A percentile compares a stretch with the other conserved stretches of the same genome.
Conservation (phyloP, 1,140 invertebrate genomes). For the Panagrolaimus sp. region DNA sequence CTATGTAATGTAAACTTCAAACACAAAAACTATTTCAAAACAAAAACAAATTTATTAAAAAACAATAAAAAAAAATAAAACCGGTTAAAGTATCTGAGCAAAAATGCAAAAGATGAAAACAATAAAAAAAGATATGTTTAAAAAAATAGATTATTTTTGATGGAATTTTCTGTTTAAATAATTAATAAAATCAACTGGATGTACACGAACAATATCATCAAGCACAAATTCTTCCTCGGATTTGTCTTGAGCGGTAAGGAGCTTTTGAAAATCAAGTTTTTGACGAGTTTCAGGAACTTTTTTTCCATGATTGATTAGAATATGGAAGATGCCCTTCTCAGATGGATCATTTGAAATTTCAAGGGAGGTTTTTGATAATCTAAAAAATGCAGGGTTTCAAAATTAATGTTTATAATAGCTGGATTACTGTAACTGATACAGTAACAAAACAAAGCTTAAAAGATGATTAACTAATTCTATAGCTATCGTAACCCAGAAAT, state of each 20-base stretch:
- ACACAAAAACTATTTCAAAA: too few species aligned
- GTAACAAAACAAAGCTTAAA: too few species aligned
- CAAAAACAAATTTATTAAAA: too few species aligned
- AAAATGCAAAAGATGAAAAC: too few species aligned
- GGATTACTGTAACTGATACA: too few species aligned
- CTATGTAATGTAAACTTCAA: too few species aligned
- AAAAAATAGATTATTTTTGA: not conserved
- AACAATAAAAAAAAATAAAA: too few species aligned
- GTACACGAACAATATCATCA: not conserved
- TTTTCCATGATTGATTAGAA: not conserved
- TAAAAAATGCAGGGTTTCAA: too few species aligned
- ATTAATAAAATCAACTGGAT: not conserved
- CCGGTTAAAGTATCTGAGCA: too few species aligned
- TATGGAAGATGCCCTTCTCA: not conserved
- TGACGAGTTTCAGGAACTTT: not conserved
- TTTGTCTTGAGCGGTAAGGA: not conserved
- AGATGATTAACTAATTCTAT: too few species aligned
- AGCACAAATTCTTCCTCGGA: not conserved
- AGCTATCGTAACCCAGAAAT: too few species aligned
- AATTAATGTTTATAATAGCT: too few species aligned
- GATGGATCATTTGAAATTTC: slow-evolving; percentile 11
- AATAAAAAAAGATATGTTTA: not conserved
- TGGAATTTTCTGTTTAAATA: slow-evolving; percentile 16
- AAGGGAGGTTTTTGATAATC: not conserved
- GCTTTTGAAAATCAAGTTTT: not conserved